Conservation (phyloP, 2,797 vertebrate species). For the Zenarchopterus dispar region DNA sequence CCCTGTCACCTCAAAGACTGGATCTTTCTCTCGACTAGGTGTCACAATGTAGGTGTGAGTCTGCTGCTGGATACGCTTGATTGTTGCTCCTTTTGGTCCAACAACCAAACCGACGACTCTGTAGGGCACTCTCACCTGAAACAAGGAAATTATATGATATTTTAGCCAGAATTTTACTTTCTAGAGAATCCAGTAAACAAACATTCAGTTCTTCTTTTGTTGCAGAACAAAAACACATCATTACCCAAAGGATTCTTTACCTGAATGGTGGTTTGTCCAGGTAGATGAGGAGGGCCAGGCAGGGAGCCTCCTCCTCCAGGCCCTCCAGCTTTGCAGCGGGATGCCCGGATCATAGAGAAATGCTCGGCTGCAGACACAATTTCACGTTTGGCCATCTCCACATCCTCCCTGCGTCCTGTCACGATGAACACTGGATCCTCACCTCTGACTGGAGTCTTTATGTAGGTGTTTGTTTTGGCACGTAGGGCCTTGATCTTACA, state of each 20-base stretch:
- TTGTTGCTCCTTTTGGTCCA: conserved; percentile 96
- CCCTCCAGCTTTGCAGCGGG: conserved; percentile 90
- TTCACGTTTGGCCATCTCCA: conserved; percentile 97
- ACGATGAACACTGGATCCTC: conserved; percentile 97
- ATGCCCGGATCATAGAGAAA: conserved; percentile 96
- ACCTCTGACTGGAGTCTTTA: conserved; percentile 96
- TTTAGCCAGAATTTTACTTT: background rate
- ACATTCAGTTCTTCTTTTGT: background rate
- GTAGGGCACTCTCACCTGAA: conserved; percentile 96
- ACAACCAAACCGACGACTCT: conserved; percentile 96
- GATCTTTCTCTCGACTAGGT: conserved; percentile 95
- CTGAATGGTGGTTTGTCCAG: conserved; percentile 97
- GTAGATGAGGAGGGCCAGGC: conserved; percentile 91
- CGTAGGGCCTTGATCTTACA: conserved; percentile 98
- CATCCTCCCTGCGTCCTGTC: conserved; percentile 94
- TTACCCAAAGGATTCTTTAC: conserved; percentile 65
- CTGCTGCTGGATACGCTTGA: conserved; percentile 97
- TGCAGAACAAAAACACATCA: background rate
- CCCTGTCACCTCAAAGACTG: conserved; percentile 95
- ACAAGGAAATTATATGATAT: conserved; percentile 23
- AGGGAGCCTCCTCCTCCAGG: conserved; percentile 74
- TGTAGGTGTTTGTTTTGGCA: conserved; percentile 97
- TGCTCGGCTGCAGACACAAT: conserved; percentile 95
- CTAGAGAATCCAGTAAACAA: background rate
- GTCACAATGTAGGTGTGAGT: conserved; percentile 99